Conservation (phyloP, 2,888 invertebrate genomes). For the Villa cingulata region DNA sequence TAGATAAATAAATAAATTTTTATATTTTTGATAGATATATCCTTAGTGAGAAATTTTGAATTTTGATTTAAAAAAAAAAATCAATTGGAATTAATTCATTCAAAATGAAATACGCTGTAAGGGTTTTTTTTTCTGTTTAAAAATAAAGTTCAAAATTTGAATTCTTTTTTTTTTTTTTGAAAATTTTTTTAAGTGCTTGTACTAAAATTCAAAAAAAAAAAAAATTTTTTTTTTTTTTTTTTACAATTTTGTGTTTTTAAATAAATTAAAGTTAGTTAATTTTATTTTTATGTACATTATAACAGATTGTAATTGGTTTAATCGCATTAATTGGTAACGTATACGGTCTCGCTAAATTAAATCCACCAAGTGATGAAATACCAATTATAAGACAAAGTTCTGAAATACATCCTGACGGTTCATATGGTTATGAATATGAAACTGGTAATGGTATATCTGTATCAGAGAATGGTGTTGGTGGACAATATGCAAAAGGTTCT, state of each 20-base stretch:
- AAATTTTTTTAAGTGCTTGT: no score
- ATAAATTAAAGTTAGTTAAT: not conserved
- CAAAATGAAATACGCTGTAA: constrained; percentile 7
- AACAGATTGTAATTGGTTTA: constrained; percentile 1
- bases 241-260: no score
- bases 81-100: no score
- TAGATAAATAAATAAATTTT: no score
- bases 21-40: no score
- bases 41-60: no score
- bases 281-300: not conserved
- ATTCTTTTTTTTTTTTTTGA: not conserved
- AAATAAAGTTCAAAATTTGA: no score
- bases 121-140: no score
- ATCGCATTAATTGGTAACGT: not conserved
- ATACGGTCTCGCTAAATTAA: not conserved
- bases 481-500: constrained; percentile 4
- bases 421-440: constrained; percentile 5
- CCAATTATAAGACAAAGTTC: constrained; percentile 4
- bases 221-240: no score
- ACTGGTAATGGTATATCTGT: constrained; percentile 7
- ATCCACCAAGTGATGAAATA: not conserved
- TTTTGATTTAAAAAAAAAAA: no score
- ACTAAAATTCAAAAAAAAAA: no score
- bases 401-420: constrained; percentile 3
- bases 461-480: constrained; percentile 7